Conservation (phyloP, 30 jellyfish, hydroid and myxozoan species). For the Turritopsis rubra region DNA sequence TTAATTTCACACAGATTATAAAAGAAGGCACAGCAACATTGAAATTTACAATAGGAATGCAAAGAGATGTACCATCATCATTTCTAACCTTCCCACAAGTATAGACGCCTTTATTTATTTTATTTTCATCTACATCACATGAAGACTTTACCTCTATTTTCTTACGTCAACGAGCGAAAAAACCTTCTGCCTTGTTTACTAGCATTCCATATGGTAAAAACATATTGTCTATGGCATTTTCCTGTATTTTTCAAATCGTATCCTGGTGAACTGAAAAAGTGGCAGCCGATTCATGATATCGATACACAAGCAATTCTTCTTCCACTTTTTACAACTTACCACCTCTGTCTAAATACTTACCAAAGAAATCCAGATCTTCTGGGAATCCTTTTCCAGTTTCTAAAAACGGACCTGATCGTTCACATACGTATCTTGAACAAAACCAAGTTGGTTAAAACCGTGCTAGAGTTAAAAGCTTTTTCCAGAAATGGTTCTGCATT, state of each 20-base stretch:
- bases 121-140: conserved; percentile 94
- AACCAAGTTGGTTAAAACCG: conserved; percentile 86
- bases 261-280: conserved; percentile 75
- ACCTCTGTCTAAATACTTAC: conserved; percentile 50
- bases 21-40: conserved; percentile 55
- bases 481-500: conserved; percentile 71
- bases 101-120: conserved; percentile 74
- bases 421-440: conserved; percentile 62
- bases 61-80: conserved; percentile 33
- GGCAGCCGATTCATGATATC: conserved; percentile 79
- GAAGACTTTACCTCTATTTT: conserved; percentile 52
- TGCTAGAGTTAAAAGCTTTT: conserved; percentile 52
- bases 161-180: conserved; percentile 40
- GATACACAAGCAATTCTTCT: conserved; percentile 51
- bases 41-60: conserved; percentile 66
- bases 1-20: conserved; percentile 62
- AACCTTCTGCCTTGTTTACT: conserved; percentile 90
- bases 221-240: conserved; percentile 28
- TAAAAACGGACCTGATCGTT: conserved; percentile 53
- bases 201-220: conserved; percentile 92
- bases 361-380: conserved; percentile 75
- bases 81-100: conserved; percentile 73
- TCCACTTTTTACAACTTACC: conserved; percentile 59
- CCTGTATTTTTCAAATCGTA: conserved; percentile 58
- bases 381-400: conserved; percentile 81